These are phyloP conservation scores for Lacanobia wlatinum DNA, from an alignment of 2,888 invertebrate genomes.

Conservation along the genomic window DNA sequence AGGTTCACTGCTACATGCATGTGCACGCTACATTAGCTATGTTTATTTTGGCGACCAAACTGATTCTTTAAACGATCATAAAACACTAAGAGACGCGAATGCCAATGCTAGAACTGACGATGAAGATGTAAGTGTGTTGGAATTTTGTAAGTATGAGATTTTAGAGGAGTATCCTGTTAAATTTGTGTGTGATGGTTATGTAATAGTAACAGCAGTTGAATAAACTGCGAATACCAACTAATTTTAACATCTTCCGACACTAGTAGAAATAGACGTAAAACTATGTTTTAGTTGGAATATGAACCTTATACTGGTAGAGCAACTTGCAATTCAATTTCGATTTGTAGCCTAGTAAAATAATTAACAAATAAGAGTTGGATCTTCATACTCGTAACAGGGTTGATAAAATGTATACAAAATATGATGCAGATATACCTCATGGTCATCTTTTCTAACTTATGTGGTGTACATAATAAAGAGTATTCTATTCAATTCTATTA, in stretches of 20 bases:
- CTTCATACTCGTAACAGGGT: too few relatives aligned
- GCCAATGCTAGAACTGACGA: slow-evolving; percentile 31
- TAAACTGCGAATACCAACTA: slow-evolving; percentile 38
- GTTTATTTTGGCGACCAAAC: slow-evolving; percentile 77
- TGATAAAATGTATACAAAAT: too few relatives aligned
- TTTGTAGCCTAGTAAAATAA: not conserved
- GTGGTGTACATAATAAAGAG: too few relatives aligned
- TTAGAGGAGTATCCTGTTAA: slow-evolving; percentile 15
- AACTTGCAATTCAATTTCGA: not conserved
- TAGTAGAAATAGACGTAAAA: not conserved
- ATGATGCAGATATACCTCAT: too few relatives aligned
- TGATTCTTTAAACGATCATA: slow-evolving; percentile 54
- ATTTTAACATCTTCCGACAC: slow-evolving; percentile 25
- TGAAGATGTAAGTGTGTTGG: slow-evolving; percentile 28
- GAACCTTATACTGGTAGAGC: too few relatives aligned
- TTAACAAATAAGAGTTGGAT: not conserved
- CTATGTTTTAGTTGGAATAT: not conserved
- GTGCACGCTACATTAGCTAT: slow-evolving; percentile 74
- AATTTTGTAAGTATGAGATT: slow-evolving; percentile 25
- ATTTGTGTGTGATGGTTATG: slow-evolving; percentile 6
- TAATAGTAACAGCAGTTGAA: slow-evolving; percentile 29
- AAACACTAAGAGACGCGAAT: slow-evolving; percentile 53
- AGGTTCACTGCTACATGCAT: slow-evolving; percentile 76
- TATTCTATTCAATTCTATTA: too few relatives aligned
- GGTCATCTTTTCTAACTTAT: too few relatives aligned